phyloP scores from a whole-genome alignment of 2,113 vertebrate species.

The Archilochus colubris region DNA sequence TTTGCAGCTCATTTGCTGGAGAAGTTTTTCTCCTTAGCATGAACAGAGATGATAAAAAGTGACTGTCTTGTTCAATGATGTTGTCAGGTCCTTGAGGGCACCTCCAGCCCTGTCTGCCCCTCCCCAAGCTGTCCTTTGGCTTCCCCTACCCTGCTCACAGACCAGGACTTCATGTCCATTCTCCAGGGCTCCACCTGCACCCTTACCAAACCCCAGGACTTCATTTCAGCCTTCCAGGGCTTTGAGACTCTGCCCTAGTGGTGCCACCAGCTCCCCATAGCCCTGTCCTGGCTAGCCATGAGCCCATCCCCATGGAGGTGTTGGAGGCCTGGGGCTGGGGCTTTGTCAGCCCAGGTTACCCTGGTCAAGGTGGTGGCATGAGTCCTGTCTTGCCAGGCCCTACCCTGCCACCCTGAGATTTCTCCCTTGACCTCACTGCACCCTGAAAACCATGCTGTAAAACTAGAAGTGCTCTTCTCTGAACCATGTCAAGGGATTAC shows the following conservation, averaged over 20 bases:
- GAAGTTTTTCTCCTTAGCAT: not conserved
- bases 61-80: not conserved
- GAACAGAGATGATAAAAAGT: not conserved
- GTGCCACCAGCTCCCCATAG: not conserved
- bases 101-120: not conserved
- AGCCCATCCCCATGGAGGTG: not conserved
- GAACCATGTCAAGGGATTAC: not conserved
- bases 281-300: not conserved
- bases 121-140: not conserved
- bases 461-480: not conserved
- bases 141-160: not conserved
- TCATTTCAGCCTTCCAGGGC: not conserved
- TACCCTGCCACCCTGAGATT: not conserved
- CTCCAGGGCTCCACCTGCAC: not conserved
- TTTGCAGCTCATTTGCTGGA: not conserved
- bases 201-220: not conserved
- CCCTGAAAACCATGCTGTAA: not conserved
- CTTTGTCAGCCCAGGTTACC: not conserved
- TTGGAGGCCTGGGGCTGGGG: not conserved
- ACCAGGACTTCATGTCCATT: not conserved
- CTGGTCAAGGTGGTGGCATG: not conserved
- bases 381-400: not conserved
- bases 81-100: not conserved
- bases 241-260: not conserved
- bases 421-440: fast-evolving